A percentile compares a stretch with the other conserved stretches of the same genome.
Evolutionary conservation across 2,888 invertebrate genomes (phyloP).

Genomic region (Galeruca laticollis): DNA sequence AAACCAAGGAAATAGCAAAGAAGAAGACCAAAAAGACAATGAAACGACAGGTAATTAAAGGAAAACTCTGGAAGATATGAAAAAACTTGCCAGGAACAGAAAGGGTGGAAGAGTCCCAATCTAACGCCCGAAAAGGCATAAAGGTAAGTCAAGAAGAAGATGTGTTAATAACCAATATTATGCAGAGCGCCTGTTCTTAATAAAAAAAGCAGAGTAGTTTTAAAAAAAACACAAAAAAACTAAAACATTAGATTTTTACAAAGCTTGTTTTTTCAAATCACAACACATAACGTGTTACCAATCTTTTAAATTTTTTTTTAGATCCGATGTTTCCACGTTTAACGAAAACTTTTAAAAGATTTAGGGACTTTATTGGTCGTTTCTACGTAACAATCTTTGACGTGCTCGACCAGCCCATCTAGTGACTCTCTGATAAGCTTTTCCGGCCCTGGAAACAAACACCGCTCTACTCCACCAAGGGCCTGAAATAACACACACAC

Average conservation of each 20-base stretch:
- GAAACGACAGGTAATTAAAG: too few relatives aligned
- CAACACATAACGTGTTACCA: constrained; percentile 28
- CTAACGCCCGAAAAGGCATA: too few relatives aligned
- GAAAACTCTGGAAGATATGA: too few relatives aligned
- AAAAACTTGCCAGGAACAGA: too few relatives aligned
- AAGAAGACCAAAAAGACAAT: too few relatives aligned
- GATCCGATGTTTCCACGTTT: constrained; percentile 31
- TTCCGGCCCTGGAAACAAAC: constrained; percentile 18
- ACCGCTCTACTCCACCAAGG: constrained; percentile 29
- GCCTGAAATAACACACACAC: constrained; percentile 24
- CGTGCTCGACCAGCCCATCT: constrained; percentile 33
- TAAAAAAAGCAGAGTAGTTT: constrained; percentile 13
- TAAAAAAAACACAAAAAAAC: constrained; percentile 20
- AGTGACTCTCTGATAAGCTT: constrained; percentile 27
- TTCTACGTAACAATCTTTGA: constrained; percentile 17
- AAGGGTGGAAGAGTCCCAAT: too few relatives aligned
- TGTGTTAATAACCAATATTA: constrained; percentile 6
- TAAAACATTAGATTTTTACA: constrained; percentile 16
- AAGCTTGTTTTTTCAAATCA: constrained; percentile 22
- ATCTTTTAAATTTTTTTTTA: constrained; percentile 12
- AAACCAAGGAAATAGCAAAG: too few relatives aligned
- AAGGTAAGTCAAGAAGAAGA: too few relatives aligned
- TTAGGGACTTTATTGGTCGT: constrained; percentile 1
- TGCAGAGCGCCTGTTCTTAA: not conserved
- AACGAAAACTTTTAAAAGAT: not conserved